Evolutionary conservation across 2,113 vertebrate genomes (phyloP).

Genomic region (Galeopterus variegatus): DNA sequence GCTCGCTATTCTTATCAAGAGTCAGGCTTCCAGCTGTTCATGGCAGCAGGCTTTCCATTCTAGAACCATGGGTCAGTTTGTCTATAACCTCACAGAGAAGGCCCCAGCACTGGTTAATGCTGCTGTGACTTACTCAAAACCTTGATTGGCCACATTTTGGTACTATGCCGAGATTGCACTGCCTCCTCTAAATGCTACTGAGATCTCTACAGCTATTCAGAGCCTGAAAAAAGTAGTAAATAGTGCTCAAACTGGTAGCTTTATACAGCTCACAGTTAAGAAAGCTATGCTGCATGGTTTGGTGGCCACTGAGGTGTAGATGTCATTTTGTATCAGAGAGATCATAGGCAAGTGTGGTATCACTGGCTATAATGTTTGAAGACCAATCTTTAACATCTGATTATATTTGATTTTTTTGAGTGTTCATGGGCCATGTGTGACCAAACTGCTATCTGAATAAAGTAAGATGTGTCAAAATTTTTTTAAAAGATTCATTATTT

Average conservation of each 20-base stretch:
- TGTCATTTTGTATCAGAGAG: constrained; percentile 99
- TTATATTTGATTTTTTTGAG: constrained; percentile 29
- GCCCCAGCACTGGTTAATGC: constrained; percentile 79
- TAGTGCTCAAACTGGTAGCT: constrained; percentile 92
- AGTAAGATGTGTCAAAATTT: constrained; percentile 67
- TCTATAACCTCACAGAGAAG: no score
- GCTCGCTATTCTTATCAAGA: no score
- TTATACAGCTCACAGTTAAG: constrained; percentile 94
- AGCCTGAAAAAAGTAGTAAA: constrained; percentile 89
- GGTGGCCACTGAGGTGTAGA: constrained; percentile 96
- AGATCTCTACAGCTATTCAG: constrained; percentile 95
- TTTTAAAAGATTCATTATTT: no score
- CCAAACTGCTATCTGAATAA: constrained; percentile 77
- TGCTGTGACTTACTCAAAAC: constrained; percentile 94
- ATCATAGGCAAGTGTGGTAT: constrained; percentile 96
- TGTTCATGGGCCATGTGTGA: constrained; percentile 77
- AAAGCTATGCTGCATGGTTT: constrained; percentile 96
- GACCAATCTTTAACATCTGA: constrained; percentile 69
- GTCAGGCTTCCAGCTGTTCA: no score
- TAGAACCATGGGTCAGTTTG: no score
- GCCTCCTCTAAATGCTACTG: constrained; percentile 93
- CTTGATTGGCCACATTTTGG: constrained; percentile 96
- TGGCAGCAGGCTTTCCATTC: no score
- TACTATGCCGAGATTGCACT: constrained; percentile 96
- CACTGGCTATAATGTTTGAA: constrained; percentile 96